Evolutionary conservation across 1,140 invertebrate genomes (phyloP), one percentile per base, ranked within the genome.

Genomic region (Cecropterus lyciades): DNA sequence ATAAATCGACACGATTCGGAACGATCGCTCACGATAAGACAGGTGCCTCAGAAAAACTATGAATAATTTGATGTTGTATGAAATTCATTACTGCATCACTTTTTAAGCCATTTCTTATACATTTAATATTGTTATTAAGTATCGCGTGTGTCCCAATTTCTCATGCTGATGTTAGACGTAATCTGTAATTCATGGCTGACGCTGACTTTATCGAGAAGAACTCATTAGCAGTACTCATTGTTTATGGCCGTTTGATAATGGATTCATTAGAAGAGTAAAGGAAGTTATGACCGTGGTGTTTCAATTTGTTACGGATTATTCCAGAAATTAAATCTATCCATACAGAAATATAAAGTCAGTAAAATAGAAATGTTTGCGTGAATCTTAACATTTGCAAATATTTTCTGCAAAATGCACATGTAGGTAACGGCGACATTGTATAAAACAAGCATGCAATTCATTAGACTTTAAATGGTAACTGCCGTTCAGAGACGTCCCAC

Each of bases 11-110:
- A n/a, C 1, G 10, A 14, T 43, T 5, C 7, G 5, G 9, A 33
- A 8, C 3, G 9, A 33, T 37, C 40, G 40, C 40, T 14, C n/a
- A 13, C 6, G 13, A 43, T 43, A 43, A 43, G 40, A 43, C 40
- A 13, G 14, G 13, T 7, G 1, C n/a, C 40, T 43, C 40, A 43
- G 0, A 43, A 43, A 43, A 43, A 43, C 40, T 43, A 37, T 37
- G 40, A 43, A 43, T 43, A 43, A 14, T 43, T 43, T 43, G 40
- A 43, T 11, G 40, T 43, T 14, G 40, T 14, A 13, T 43, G 14
- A 13, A 14, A 43, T 43, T 43, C 37, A 43, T 43, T 43, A 14
- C n/a, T 7, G 40, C 40, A 6, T 43, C 40, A 13, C 4, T 13
- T 11, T 43, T 13, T 11, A 43, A 7, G 5, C 40, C 40, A 43